A percentile compares a stretch with the other conserved stretches of the same genome.
Conservation (phyloP, 1,140 invertebrate genomes). For the Watersipora subatra region DNA sequence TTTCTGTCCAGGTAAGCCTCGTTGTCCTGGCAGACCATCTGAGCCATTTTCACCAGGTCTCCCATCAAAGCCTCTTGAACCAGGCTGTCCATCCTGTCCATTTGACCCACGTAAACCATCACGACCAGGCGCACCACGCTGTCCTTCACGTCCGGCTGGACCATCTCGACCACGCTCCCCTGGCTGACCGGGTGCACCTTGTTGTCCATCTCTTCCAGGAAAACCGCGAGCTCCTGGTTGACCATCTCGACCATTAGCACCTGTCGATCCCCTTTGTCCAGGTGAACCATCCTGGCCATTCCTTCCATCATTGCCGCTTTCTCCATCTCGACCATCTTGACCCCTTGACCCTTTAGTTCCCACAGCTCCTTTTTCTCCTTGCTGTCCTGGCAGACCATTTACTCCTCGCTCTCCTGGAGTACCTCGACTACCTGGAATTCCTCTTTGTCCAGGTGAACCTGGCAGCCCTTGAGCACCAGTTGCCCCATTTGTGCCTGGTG, state of each 20-base stretch:
- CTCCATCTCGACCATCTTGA: background rate
- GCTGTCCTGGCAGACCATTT: background rate
- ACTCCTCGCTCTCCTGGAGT: background rate
- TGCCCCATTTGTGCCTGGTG: background rate
- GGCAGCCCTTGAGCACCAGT: background rate
- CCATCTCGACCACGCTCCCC: background rate
- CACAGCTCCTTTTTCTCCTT: conserved; percentile 4
- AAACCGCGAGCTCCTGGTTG: background rate
- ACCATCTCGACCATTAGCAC: background rate
- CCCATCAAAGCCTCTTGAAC: background rate
- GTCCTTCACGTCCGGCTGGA: background rate
- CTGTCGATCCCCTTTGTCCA: conserved; percentile 4
- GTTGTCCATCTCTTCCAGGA: background rate
- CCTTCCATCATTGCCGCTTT: conserved; percentile 15
- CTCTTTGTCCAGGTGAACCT: background rate
- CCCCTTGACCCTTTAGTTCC: conserved; percentile 37
- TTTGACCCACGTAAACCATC: conserved; percentile 37
- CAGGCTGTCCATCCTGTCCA: conserved; percentile 29
- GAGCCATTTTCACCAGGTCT: background rate
- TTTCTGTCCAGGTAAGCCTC: conserved; percentile 46
- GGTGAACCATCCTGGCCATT: conserved; percentile 7
- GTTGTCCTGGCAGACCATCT: conserved; percentile 14
- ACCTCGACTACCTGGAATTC: background rate
- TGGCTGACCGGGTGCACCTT: background rate
- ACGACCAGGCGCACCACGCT: background rate